Base-by-base conservation (phyloP, 2,888 invertebrate genomes). In the Drosophila kanekoi region DNA sequence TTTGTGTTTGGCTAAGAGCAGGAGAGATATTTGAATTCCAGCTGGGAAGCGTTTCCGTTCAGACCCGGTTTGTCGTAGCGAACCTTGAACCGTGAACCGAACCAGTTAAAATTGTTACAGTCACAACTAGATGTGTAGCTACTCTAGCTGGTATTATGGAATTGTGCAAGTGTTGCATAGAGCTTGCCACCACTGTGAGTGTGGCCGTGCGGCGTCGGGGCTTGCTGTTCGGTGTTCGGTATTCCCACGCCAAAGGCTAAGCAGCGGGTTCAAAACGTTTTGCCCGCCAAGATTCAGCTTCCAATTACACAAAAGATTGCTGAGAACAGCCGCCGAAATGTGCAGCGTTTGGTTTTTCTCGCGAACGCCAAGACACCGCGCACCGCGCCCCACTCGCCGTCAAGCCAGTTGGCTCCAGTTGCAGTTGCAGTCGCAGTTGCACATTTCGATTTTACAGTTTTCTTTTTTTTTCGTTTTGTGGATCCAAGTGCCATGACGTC, bases 291-390 rank as follows among this genome's bases (percentile, higher is more conserved):
- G 72, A 61, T 63, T 64, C 70, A 67, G 88, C 82, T 85, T 83
- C 83, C 74, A 81, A 87, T 87, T 83, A 85, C 88, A 81, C 81
- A 81, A 77, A 80, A 66, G 64, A 72, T 87, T 81, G 88, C 88
- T 83, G 87, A 87, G 86, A 83, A 79, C 72, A 77, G 77, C 56
- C 75, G 77, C 66, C 65, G 81, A 82, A 82, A 87, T 78, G 72
- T 77, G 84, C 81, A 72, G 78, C 75, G 74, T 85, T 85, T 74
- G 76, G 70, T 47, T 76, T 77, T 75, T 76, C 77, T 49, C 67
- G 68, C 71, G 75, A 84, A 77, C 52, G 23, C 40, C 51, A 11
- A 6, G 28, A 28, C 9, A 28, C 9, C 47, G 9, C 35, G 1
- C 13, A 8, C 1, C 18, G 23, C n/a, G 9, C 38, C 20, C 6